Conservation (phyloP, 2,797 vertebrate species). For the Tragelaphus eurycerus region DNA sequence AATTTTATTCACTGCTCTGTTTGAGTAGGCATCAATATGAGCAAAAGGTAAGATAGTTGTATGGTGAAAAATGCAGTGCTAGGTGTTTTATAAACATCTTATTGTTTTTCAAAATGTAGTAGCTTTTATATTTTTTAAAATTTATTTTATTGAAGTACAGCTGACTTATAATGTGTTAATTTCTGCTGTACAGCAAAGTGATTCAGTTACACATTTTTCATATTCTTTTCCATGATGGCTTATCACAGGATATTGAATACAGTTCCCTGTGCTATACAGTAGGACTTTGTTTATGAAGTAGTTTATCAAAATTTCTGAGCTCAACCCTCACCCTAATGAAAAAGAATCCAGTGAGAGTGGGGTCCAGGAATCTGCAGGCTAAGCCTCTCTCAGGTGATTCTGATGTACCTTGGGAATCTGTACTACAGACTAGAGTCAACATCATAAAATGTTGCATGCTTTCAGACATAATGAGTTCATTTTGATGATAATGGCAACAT, state of each 20-base stretch:
- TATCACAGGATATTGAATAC: not conserved
- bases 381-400: not conserved
- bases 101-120: not conserved
- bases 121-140: not conserved
- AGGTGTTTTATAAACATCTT: not conserved
- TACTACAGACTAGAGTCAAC: not conserved
- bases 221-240: not conserved
- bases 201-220: not conserved
- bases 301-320: not conserved
- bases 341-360: not conserved
- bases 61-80: not conserved
- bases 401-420: not conserved
- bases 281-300: not conserved
- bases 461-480: constrained; percentile 10
- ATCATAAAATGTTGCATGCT: not conserved
- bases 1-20: not conserved
- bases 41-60: too few species aligned
- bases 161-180: not conserved
- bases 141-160: not conserved
- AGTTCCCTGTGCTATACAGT: not conserved
- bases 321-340: not conserved
- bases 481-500: not conserved
- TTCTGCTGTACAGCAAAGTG: not conserved
- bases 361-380: not conserved
- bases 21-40: not conserved